phyloP scores from a whole-genome alignment of 2,888 invertebrate genomes.

The Ichneumoninae sp. region DNA sequence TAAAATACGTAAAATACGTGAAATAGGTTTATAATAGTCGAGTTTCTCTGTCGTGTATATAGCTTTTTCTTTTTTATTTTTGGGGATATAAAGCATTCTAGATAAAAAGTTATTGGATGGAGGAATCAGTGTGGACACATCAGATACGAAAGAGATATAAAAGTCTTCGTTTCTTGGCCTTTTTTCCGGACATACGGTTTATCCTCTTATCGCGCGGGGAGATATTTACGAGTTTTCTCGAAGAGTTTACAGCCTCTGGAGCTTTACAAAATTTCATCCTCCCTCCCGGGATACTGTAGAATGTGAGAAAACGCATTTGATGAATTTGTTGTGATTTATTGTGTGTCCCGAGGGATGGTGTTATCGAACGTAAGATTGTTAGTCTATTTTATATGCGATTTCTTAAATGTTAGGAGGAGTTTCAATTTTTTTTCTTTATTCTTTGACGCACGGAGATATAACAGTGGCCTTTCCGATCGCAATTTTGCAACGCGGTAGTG shows the following conservation, averaged over 20 bases:
- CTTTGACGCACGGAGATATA: not conserved
- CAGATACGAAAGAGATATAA: constrained; percentile 48
- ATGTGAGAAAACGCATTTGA: not conserved
- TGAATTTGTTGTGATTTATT: not conserved
- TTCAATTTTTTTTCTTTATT: not conserved
- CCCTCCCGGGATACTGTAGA: not conserved
- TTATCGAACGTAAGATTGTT: not conserved
- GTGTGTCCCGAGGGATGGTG: constrained; percentile 3
- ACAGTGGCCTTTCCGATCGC: constrained; percentile 37
- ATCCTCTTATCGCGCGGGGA: constrained; percentile 51
- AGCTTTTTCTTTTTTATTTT: constrained; percentile 4
- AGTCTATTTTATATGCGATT: not conserved
- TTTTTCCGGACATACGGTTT: constrained; percentile 35
- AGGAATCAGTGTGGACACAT: constrained; percentile 46
- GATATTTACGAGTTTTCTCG: constrained; percentile 66
- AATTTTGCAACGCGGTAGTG: constrained; percentile 57
- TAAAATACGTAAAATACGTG: not conserved
- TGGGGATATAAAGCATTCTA: not conserved
- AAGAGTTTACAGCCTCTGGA: constrained; percentile 56
- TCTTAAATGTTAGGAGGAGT: not conserved
- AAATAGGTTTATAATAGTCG: constrained; percentile 7
- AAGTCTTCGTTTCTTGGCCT: constrained; percentile 38
- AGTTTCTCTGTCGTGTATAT: not conserved
- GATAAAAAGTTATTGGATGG: constrained; percentile 8
- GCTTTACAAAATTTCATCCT: constrained; percentile 47